Evolutionary conservation across 1,140 invertebrate genomes (phyloP), one percentile per base, ranked within the genome.

Genomic region (Scylla paramamosain): DNA sequence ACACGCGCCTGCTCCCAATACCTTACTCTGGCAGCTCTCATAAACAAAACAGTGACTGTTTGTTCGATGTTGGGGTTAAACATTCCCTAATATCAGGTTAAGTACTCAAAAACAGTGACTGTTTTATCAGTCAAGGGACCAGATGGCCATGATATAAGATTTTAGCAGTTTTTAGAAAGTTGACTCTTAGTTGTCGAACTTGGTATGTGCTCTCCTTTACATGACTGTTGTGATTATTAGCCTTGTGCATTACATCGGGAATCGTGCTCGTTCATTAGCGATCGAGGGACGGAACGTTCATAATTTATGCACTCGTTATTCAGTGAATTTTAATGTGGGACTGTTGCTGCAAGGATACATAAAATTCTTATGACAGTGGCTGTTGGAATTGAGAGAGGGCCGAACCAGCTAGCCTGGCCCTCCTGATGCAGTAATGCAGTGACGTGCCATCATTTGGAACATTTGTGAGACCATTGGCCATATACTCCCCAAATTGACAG

Each of bases 41-140:
- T 95, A 95, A 95, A 92, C 93, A 94, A 94, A 95, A 95, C 94
- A 95, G 94, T 95, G 94, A 95, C 94, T 95, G 86, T 95, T 95
- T 95, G 86, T 84, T 95, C 46, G 91, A 92, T 95, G 92, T 87
- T 95, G 94, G 94, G 83, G 83, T 59, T 87, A 84, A 91, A 87
- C 93, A 90, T 94, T 89, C 88, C 88, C 84, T 77, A 77, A 87
- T 87, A 45, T 90, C 90, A 88, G 77, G 88, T 92, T 91, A 86
- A 83, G 52, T 86, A 48, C 67, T 48, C 82, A 48, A 95, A 95
- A 92, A 95, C 89, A 67, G 94, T 95, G 94, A 95, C 94, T 92
- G 89, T 88, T 92, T 93, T 88, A 93, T 88, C 92, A 91, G 93
- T 94, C 89, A 91, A 83, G 88, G 93, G 82, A 89, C 45, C 77